Percentiles rank a stretch among this genome's conserved stretches.
phyloP scores from a whole-genome alignment of 2,113 vertebrate genomes.

The Sminthopsis crassicaudata region DNA sequence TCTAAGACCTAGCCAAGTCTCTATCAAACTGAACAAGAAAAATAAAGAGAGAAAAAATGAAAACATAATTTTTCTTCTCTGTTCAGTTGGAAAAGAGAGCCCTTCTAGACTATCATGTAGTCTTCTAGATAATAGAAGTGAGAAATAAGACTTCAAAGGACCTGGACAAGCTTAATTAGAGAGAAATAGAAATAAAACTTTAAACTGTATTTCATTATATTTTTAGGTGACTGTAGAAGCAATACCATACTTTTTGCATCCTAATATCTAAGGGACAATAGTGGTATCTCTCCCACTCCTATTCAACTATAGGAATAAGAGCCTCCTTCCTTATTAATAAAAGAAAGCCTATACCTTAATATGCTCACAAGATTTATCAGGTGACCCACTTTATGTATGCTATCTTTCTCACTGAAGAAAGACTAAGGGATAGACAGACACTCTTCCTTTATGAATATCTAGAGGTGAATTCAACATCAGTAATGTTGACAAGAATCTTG shows the following conservation, averaged over 20 bases:
- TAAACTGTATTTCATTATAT: neutral
- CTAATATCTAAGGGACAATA: neutral
- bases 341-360: neutral
- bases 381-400: neutral
- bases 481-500: too few species aligned
- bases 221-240: neutral
- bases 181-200: neutral
- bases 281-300: neutral
- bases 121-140: neutral
- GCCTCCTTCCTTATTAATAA: neutral
- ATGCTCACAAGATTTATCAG: neutral
- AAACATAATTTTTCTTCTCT: neutral
- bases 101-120: neutral
- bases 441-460: neutral
- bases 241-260: neutral
- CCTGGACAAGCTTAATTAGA: neutral
- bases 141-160: neutral
- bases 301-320: neutral
- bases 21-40: neutral
- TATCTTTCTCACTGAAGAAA: neutral
- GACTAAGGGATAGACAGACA: neutral
- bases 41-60: neutral
- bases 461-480: neutral
- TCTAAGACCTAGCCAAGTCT: neutral
- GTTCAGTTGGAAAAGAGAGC: neutral